Evolutionary conservation across 2,797 vertebrate species (phyloP).

Genomic region (Pampus argenteus): DNA sequence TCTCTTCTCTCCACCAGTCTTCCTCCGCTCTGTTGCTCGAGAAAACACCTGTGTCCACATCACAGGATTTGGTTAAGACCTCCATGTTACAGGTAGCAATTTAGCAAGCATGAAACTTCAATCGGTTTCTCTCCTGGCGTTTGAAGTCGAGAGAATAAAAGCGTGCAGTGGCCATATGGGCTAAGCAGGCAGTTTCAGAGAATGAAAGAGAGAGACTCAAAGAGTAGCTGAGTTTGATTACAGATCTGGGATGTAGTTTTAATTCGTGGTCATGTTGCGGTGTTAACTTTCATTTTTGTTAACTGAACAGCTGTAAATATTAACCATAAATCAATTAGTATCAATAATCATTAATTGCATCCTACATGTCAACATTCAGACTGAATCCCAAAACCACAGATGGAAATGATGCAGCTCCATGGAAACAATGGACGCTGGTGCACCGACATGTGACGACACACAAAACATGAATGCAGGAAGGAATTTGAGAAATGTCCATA

Average conservation of each 20-base stretch:
- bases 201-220: slow-evolving; percentile 29
- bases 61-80: slow-evolving; percentile 60
- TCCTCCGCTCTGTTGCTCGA: slow-evolving; percentile 16
- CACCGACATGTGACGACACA: slow-evolving; percentile 62
- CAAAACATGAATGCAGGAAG: slow-evolving; percentile 69
- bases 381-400: background rate
- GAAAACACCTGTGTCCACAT: slow-evolving; percentile 78
- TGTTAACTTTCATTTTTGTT: background rate
- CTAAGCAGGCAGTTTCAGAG: slow-evolving; percentile 17
- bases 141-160: slow-evolving; percentile 64
- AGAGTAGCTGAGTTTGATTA: slow-evolving; percentile 17
- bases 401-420: background rate
- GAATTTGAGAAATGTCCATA: slow-evolving; percentile 74
- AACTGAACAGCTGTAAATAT: background rate
- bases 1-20: slow-evolving; percentile 27
- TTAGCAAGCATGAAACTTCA: slow-evolving; percentile 51
- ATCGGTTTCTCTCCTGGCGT: slow-evolving; percentile 38
- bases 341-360: background rate
- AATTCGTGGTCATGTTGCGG: background rate
- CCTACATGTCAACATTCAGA: background rate
- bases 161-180: slow-evolving; percentile 8
- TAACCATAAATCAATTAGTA: background rate
- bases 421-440: slow-evolving; percentile 40
- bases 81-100: slow-evolving; percentile 71
- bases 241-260: slow-evolving; percentile 4